These are phyloP conservation scores for Darevskia mixta DNA, from an alignment of 2,797 vertebrate species.

Conservation along the genomic window DNA sequence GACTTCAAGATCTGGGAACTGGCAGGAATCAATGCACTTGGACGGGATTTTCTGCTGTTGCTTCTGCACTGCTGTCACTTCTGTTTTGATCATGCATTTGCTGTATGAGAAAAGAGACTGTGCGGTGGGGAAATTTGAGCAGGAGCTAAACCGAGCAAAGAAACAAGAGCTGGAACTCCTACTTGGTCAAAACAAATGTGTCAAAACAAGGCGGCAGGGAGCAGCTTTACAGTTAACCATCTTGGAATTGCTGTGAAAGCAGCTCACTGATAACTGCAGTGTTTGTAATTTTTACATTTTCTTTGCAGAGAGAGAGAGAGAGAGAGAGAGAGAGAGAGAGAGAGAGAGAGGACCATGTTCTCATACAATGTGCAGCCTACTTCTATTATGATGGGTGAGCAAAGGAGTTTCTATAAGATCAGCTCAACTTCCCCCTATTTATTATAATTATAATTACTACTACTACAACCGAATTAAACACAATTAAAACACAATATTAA, in stretches of 20 bases:
- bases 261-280: neutral
- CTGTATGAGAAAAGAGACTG: neutral
- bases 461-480: too few species aligned
- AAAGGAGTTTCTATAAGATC: neutral
- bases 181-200: slow-evolving; percentile 4
- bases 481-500: too few species aligned
- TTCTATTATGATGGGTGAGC: neutral
- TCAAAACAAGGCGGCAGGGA: neutral
- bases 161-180: neutral
- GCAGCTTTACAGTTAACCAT: neutral
- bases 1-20: slow-evolving; percentile 24
- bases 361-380: neutral
- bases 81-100: slow-evolving; percentile 16
- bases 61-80: neutral
- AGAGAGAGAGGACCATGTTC: too few species aligned
- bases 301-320: neutral
- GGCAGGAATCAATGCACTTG: slow-evolving; percentile 31
- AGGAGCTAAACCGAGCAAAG: neutral
- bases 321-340: neutral
- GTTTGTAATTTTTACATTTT: neutral
- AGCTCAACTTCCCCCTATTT: neutral
- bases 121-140: neutral
- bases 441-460: too few species aligned
- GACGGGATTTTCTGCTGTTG: slow-evolving; percentile 16
- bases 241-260: neutral